Conservation (phyloP, 2,888 invertebrate species). For the Psylliodes chrysocephalus region DNA sequence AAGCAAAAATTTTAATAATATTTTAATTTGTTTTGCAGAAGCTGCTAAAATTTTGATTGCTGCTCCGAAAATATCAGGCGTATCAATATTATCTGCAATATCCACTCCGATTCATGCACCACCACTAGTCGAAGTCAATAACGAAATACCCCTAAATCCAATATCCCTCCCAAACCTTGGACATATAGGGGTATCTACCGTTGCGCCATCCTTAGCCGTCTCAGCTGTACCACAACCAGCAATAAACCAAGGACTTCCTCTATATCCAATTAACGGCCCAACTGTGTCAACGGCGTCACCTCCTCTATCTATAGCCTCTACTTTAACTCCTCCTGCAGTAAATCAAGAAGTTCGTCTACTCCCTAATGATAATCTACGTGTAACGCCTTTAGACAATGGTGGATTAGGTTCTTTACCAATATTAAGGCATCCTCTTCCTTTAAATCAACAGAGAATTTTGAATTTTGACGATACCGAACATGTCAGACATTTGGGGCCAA, state of each 20-base stretch:
- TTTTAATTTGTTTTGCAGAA: slow-evolving; percentile 45
- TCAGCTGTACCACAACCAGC: background rate
- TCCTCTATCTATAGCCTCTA: background rate
- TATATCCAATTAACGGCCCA: background rate
- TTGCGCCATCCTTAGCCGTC: slow-evolving; percentile 1
- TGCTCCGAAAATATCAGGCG: slow-evolving; percentile 40
- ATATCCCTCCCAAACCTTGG: background rate
- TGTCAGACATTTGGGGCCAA: background rate
- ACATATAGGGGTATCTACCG: background rate
- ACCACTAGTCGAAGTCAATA: slow-evolving; percentile 28
- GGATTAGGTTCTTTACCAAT: slow-evolving; percentile 2
- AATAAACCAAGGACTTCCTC: too few species aligned
- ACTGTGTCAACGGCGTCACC: background rate
- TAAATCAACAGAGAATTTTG: background rate
- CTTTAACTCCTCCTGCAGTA: slow-evolving; percentile 7
- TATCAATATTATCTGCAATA: slow-evolving; percentile 30
- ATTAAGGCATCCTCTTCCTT: background rate
- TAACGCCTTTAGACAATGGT: background rate
- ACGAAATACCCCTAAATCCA: slow-evolving; percentile 14
- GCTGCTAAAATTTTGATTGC: slow-evolving; percentile 40
- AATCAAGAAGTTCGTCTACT: background rate
- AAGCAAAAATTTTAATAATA: too few species aligned
- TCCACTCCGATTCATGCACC: slow-evolving; percentile 27
- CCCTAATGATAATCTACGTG: background rate
- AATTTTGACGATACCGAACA: background rate